Base-by-base conservation (phyloP, 2,113 vertebrate genomes). In the Tupaia chinensis region DNA sequence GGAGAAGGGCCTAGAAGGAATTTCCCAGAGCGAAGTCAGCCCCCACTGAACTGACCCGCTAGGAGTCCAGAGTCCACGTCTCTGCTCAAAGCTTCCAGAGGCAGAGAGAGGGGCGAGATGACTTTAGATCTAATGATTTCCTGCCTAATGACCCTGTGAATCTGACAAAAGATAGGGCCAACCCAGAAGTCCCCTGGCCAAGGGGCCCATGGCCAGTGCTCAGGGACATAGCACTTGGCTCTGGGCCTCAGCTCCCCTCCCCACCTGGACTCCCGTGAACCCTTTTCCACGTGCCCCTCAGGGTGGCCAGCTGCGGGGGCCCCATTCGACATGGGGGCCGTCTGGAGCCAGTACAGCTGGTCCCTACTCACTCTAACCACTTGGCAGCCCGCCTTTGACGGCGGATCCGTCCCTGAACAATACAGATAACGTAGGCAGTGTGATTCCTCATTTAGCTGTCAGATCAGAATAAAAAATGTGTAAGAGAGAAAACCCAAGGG, bases 361-460 rank as follows among this genome's bases (percentile, higher is more conserved):
- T 20, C 91, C 69, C 89, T 0, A 29, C 60, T 83, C 91, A 32
- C 15, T 4, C 63, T 66, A 93, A 94, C 91, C 54, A 54, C 77
- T 96, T 82, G 77, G 81, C 97, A 93, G 93, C 32, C 27, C 1
- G 53, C 82, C 65, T 96, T 93, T 96, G 89, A 96, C 9, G 53
- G 90, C 5, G 56, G 97, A 87, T 97, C 96, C 97, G 70, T 96
- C 97, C 92, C 73, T 66, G 95, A 95, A 92, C 93, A 73, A 96
- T 93, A 93, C 61, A 92, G 97, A 93, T 92, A 87, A 97, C 83
- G 83, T 93, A 89, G 92, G 94, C 95, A 87, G 93, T 3, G 16
- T 89, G 77, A 58, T 89, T 87, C 93, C 95, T 96, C 95, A 90
- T 96, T 97, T 92, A 93, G 93, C 96, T 95, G 96, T 72, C 95